A percentile compares a stretch with the other conserved stretches of the same genome.
phyloP scores from a whole-genome alignment of 2,888 invertebrate genomes.

The Cantharis rufa region DNA sequence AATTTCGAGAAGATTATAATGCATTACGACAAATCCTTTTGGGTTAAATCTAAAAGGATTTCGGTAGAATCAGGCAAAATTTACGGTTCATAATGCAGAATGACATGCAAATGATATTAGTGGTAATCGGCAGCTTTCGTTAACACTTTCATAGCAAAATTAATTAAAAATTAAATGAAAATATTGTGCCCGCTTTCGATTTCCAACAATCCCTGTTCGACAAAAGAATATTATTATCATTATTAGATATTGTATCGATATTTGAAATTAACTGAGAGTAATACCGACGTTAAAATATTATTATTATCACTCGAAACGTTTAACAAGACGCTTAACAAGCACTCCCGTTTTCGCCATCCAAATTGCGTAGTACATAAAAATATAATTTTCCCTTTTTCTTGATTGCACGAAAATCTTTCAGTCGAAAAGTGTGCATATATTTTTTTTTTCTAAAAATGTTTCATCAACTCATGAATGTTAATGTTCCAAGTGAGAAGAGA shows the following conservation, averaged over 20 bases:
- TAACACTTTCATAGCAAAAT: neutral
- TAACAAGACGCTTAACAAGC: neutral
- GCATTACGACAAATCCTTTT: slow-evolving; percentile 2
- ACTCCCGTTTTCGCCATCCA: neutral
- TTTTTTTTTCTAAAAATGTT: neutral
- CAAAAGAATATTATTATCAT: neutral
- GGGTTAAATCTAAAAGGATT: slow-evolving; percentile 22
- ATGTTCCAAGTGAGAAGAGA: neutral
- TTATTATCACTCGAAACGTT: neutral
- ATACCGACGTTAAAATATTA: neutral
- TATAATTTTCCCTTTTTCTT: neutral
- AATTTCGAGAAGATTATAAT: slow-evolving; percentile 1
- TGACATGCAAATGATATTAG: neutral
- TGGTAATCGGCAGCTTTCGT: neutral
- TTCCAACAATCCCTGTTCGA: neutral
- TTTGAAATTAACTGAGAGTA: neutral
- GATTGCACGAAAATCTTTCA: neutral
- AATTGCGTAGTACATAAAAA: neutral
- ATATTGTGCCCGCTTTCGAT: neutral
- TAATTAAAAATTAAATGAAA: neutral
- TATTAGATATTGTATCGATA: too few relatives aligned
- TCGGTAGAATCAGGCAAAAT: slow-evolving; percentile 16
- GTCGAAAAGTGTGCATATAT: neutral
- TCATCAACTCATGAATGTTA: slow-evolving; percentile 1
- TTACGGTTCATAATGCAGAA: slow-evolving; percentile 14